phyloP scores from a whole-genome alignment of 2,888 invertebrate species.

The Stenichneumon culpator region DNA sequence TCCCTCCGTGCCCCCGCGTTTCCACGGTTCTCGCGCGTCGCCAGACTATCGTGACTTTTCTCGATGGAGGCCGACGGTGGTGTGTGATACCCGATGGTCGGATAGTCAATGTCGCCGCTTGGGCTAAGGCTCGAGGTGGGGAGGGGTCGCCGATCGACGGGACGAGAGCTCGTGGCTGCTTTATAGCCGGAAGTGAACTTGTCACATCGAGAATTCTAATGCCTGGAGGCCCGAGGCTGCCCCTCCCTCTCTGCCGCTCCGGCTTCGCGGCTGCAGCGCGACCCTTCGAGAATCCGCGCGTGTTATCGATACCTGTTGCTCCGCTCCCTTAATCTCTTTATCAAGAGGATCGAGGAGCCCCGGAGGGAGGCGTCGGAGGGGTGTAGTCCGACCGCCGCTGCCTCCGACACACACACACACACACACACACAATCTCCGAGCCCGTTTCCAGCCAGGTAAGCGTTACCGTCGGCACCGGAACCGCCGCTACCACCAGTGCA shows the following conservation, averaged over 20 bases:
- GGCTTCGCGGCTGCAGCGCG: conserved; percentile 16
- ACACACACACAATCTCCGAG: background rate
- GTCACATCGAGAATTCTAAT: conserved; percentile 72
- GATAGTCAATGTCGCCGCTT: conserved; percentile 1
- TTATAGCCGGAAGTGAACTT: conserved; percentile 72
- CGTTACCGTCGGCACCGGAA: background rate
- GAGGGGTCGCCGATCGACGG: conserved; percentile 36
- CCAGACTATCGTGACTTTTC: background rate
- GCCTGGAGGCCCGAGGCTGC: conserved; percentile 37
- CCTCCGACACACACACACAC: background rate
- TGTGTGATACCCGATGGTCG: conserved; percentile 11
- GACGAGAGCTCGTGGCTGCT: conserved; percentile 60
- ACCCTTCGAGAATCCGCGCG: conserved; percentile 67
- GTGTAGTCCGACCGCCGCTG: conserved; percentile 42
- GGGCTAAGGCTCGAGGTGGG: background rate
- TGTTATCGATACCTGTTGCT: conserved; percentile 74
- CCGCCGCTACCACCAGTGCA: conserved; percentile 1
- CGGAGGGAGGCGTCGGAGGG: conserved; percentile 8
- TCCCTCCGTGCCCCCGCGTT: conserved; percentile 26
- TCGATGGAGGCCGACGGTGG: background rate
- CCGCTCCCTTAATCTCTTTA: conserved; percentile 73
- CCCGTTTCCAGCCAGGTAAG: background rate
- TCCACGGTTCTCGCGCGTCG: background rate
- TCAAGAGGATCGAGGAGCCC: conserved; percentile 66
- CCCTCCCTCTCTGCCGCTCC: background rate